These are phyloP conservation scores for Turdus rufiventris DNA, from an alignment of 2,113 vertebrate genomes.

Conservation along the genomic window DNA sequence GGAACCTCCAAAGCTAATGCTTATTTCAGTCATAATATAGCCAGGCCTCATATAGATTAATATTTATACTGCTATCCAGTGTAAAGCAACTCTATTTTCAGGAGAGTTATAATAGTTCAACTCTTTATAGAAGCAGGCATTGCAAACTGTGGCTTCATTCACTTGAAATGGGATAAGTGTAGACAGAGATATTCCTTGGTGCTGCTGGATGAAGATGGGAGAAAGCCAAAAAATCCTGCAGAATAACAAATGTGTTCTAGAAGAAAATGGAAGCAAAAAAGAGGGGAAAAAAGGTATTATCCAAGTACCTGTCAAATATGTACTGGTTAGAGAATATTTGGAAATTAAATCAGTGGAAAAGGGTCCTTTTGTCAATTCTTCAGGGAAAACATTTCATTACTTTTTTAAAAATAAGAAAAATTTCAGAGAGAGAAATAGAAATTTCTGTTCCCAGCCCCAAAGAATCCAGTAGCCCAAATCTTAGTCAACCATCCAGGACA, in stretches of 20 bases:
- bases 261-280: not conserved
- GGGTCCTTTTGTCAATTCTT: not conserved
- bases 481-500: not conserved
- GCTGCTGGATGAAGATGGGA: not conserved
- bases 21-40: not conserved
- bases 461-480: not conserved
- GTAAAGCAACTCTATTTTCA: not conserved
- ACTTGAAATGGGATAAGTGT: not conserved
- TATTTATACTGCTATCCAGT: not conserved
- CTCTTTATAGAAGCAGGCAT: not conserved
- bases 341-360: not conserved
- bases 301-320: fast-evolving
- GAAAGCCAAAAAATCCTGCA: not conserved
- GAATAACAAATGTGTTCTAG: not conserved
- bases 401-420: not conserved
- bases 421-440: not conserved
- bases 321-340: not conserved
- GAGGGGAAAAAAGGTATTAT: not conserved
- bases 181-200: not conserved
- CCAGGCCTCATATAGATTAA: not conserved
- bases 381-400: not conserved
- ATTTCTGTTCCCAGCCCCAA: not conserved
- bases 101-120: not conserved
- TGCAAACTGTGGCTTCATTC: not conserved
- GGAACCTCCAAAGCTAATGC: not conserved